Base-by-base conservation (phyloP, 2,113 vertebrate genomes). In the Xenopus laevis region DNA sequence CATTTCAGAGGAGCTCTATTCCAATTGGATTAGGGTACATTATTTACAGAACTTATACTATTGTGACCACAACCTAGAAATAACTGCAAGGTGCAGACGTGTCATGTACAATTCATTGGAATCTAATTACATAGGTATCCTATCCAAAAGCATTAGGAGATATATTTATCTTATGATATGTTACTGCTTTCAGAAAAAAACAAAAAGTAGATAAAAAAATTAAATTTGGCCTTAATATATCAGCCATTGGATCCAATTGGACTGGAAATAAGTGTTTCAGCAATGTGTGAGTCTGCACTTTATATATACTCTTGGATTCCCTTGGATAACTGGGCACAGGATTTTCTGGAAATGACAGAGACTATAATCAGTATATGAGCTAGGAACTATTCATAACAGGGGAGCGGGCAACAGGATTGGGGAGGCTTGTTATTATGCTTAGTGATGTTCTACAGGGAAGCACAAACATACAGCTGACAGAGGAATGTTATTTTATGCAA, bases 101-200 rank as follows among this genome's bases (percentile, higher is more conserved):
- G 46, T 6, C 9, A 10, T 47, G 46, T 47, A 47, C 46, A 47
- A 13, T 47, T 50, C 47, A 13, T 8, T 55, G 53, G 53, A n/a
- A 55, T 55, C 8, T 55, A 55, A n/a, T 16, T n/a, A 55, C 17
- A 55, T 9, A 55, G 52, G 23, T 2, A 27, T 53, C 12, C 16
- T 13, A 53, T 53, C 12, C 52, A 16, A 16, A 53, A 53, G 15
- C 15, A 53, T 53, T 53, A 16, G 53, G 17, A n/a, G 9, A 55
- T 55, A 13, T 18, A 55, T 7, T 16, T 55, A 3, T 45, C 45
- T 20, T 75, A 57, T 46, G 40, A 53, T 67, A 53, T 75, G 53
- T 67, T 74, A 60, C 52, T 61, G 46, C 20, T 71, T 71, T 62
- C 45, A 62, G 44, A 71, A 53, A 12, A 59, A 61, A 71, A 53